phyloP scores from a whole-genome alignment of 2,888 invertebrate genomes.

The Tetragnatha montana region DNA sequence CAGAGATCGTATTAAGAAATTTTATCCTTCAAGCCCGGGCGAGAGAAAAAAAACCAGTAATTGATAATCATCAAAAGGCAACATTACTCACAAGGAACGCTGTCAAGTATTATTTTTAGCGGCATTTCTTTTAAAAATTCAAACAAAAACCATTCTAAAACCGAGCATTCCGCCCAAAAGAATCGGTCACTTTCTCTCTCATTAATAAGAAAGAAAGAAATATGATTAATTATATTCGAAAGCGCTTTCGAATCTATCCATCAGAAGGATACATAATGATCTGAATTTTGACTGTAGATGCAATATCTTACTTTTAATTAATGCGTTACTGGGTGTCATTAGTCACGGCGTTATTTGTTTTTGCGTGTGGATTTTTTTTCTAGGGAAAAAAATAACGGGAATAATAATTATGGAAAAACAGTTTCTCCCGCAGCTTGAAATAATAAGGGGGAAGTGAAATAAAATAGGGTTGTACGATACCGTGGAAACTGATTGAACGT shows the following conservation, averaged over 20 bases:
- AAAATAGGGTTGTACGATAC: background rate
- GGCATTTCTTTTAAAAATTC: background rate
- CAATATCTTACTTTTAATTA: conserved; percentile 63
- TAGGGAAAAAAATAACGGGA: background rate
- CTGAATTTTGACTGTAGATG: conserved; percentile 31
- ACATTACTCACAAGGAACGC: background rate
- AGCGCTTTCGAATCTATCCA: conserved; percentile 50
- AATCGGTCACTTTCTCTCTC: conserved; percentile 18
- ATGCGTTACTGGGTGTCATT: conserved; percentile 60
- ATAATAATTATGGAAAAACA: conserved; percentile 9
- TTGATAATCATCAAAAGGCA: background rate
- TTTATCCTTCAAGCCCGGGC: background rate
- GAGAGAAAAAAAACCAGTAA: conserved; percentile 9
- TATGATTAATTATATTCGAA: conserved; percentile 63
- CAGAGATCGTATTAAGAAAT: background rate
- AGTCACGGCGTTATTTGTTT: conserved; percentile 16
- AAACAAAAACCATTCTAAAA: background rate
- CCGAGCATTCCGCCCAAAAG: background rate
- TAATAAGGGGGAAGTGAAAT: background rate
- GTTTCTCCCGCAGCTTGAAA: conserved; percentile 6
- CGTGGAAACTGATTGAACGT: conserved; percentile 44
- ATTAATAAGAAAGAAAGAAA: conserved; percentile 50
- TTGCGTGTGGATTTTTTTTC: conserved; percentile 6
- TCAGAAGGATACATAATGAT: conserved; percentile 63
- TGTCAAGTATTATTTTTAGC: background rate